phyloP scores from a whole-genome alignment of 2,797 vertebrate species.

The Aldrovandia affinis region DNA sequence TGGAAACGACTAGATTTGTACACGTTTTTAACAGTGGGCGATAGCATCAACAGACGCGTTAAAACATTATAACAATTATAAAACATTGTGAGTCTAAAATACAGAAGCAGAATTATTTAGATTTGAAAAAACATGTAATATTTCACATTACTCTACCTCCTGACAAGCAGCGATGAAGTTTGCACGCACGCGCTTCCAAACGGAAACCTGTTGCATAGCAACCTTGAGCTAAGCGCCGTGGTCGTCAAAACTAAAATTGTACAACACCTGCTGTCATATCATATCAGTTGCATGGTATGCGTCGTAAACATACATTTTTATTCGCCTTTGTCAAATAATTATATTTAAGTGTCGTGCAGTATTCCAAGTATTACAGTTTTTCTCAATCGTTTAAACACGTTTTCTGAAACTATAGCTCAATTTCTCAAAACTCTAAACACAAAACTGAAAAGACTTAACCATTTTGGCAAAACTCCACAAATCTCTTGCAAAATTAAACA shows the following conservation, averaged over 20 bases:
- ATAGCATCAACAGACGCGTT: not conserved
- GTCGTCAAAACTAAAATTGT: constrained; percentile 6
- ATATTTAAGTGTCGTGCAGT: not conserved
- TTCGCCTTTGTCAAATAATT: not conserved
- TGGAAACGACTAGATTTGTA: not conserved
- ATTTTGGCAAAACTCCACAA: too few relatives aligned
- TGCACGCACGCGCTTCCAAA: not conserved
- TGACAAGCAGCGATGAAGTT: not conserved
- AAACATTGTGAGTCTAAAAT: not conserved
- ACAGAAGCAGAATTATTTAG: not conserved
- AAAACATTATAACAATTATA: not conserved
- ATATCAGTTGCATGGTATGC: not conserved
- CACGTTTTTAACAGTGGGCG: too few relatives aligned
- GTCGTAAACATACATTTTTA: not conserved
- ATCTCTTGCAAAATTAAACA: too few relatives aligned
- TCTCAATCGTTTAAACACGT: too few relatives aligned
- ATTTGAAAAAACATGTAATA: not conserved
- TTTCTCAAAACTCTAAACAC: too few relatives aligned
- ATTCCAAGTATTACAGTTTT: not conserved
- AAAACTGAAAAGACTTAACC: too few relatives aligned
- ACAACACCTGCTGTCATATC: not conserved
- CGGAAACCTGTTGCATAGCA: not conserved
- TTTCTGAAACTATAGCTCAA: too few relatives aligned
- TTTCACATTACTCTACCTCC: not conserved
- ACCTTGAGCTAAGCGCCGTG: not conserved